A percentile compares a stretch with the other conserved stretches of the same genome.
These are phyloP conservation scores for Babyrousa celebensis DNA, from an alignment of 2,797 vertebrate species.

Conservation along the genomic window DNA sequence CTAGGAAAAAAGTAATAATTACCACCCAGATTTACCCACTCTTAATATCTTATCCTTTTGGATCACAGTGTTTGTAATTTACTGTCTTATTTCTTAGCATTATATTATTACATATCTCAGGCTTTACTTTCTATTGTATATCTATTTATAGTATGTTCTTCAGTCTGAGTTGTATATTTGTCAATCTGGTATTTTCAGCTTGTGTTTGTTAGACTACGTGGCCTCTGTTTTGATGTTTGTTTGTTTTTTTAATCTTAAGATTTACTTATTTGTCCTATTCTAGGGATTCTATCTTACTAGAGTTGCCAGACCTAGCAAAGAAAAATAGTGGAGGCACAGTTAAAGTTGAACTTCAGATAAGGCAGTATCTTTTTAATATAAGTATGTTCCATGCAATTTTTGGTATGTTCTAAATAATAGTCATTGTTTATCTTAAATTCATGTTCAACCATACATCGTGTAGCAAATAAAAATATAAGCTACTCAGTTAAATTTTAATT, in stretches of 20 bases:
- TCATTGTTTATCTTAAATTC: slow-evolving; percentile 37
- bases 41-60: not conserved
- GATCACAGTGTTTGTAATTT: not conserved
- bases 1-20: not conserved
- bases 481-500: not conserved
- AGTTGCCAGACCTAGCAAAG: not conserved
- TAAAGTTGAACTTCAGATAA: slow-evolving; percentile 46
- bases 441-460: not conserved
- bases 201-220: not conserved
- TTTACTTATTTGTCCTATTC: not conserved
- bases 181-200: not conserved
- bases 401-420: not conserved
- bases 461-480: not conserved
- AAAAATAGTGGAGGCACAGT: not conserved
- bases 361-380: not conserved
- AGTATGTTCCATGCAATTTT: not conserved
- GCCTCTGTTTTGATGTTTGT: not conserved
- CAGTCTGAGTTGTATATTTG: not conserved
- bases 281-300: not conserved
- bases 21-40: not conserved
- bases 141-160: not conserved
- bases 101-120: not conserved
- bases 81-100: not conserved
- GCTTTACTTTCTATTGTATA: not conserved
- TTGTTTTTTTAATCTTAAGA: not conserved